Base-by-base conservation (phyloP, 1,140 invertebrate species). In the Scaptomyza montana region DNA sequence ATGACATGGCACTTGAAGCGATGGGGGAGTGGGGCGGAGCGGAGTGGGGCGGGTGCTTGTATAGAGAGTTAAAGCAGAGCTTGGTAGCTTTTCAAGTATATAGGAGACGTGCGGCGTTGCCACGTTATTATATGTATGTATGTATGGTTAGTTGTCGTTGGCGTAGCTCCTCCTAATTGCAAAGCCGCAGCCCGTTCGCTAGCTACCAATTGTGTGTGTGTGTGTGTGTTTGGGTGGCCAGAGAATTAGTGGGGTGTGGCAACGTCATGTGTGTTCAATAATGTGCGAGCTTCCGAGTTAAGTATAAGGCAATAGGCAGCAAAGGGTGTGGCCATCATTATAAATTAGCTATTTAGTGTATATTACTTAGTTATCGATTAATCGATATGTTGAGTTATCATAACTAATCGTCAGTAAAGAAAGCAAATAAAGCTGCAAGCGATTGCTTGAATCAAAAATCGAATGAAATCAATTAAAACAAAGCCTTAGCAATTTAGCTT, bases 101-200 rank as follows among this genome's bases (percentile, higher is more conserved):
- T 72, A 72, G 62, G 62, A 39, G 33, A 43, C 51, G 43, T 30
- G 30, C 50, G 39, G 45, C 57, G 49, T 53, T 65, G 62, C 62
- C 30, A 66, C 63, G 69, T 47, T 33, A 33, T 25, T 30, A 30
- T 7, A 30, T 30, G 30, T 30, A 7, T 30, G 30, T 36, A 9
- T 9, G 33, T 33, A 50, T 55, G 64, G 56, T 68, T 68, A 73
- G 54, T 54, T 54, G 63, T 66, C 28, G 30, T 74, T 47, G 73
- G 87, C 78, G 84, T 87, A 77, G 82, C 82, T 86, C 82, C 82
- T 86, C 82, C 82, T 86, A 86, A 86, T 86, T 86, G 82, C 82
- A 87, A 86, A 86, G 82, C 75, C 82, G 68, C 81, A 86, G 66
- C 78, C 67, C 70, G 63, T 76, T 72, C 62, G 67, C 67, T 33